Base-by-base conservation (phyloP, 2,888 invertebrate genomes). In the Meandrusa payeni region DNA sequence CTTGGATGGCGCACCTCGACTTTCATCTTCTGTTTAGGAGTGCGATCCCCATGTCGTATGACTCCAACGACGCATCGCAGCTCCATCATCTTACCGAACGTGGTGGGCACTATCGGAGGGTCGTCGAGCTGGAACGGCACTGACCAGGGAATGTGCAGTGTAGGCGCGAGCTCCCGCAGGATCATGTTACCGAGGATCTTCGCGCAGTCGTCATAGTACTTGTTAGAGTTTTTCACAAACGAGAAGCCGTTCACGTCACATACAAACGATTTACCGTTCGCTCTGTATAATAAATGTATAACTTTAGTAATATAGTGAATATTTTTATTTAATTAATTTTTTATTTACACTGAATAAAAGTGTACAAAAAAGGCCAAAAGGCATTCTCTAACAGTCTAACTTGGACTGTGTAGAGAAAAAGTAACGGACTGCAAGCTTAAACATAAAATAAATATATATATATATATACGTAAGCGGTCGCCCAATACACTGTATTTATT, bases 11-110 rank as follows among this genome's bases (percentile, higher is more conserved):
- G 90, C 6, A 98, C 98, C 90, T 98, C 98, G 55, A 99, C 98
- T 82, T 99, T 99, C 99, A 99, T 99, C 88, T 99, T 99, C 87
- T 99, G 99, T 75, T 99, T 99, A 0, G 99, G 99, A 6, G 99
- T 99, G 54, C 99, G 89, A 78, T 99, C 99, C 0, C 99, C 99
- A 69, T 99, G 99, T 46, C 99, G 88, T 48, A 99, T 99, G 3
- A 99, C 96, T 12, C 96, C 99, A 24, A 98, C 97, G 2, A 99
- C 99, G 76, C 99, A 99, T 17, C 99, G 89, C 48, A 93, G 69
- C 59, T 93, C 93, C 93, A 93, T 93, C 97, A 99, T 97, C 89
- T 98, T 98, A 7, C 99, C 99, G 70, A 97, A 97, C 0, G 99
- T 99, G 0, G 99, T 99, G 1, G 99, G 98, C 33, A 99, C 99